Evolutionary conservation across 1,140 invertebrate species (phyloP).

Genomic region (Drosophila kurseongensis): DNA sequence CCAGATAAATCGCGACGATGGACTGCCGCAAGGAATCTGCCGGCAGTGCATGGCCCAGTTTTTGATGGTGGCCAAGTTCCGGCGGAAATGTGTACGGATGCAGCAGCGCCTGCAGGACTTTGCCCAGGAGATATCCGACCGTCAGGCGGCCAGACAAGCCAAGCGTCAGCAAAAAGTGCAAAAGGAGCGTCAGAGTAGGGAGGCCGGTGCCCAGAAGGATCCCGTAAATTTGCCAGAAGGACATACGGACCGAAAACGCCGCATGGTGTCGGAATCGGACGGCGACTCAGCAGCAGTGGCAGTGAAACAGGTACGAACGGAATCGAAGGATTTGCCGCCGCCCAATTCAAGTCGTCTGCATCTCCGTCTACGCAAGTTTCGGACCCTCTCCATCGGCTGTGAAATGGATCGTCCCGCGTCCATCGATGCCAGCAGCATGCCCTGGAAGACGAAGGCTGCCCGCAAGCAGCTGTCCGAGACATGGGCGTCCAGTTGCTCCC

Average conservation of each 20-base stretch:
- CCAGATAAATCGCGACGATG: constrained; percentile 73
- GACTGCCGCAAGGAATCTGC: constrained; percentile 77
- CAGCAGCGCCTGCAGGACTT: constrained; percentile 64
- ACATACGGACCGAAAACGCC: constrained; percentile 51
- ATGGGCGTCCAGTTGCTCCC: constrained; percentile 12
- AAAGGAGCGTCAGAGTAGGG: neutral
- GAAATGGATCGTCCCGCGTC: neutral
- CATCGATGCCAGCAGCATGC: constrained; percentile 29
- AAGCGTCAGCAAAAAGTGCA: constrained; percentile 26
- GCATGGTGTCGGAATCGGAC: constrained; percentile 28
- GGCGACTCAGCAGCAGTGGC: neutral
- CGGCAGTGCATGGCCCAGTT: constrained; percentile 78
- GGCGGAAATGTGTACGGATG: constrained; percentile 71
- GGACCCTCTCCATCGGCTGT: constrained; percentile 7
- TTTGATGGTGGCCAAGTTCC: constrained; percentile 79
- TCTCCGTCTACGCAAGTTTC: constrained; percentile 30
- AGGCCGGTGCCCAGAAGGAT: neutral
- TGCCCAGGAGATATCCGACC: constrained; percentile 51
- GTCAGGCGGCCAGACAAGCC: constrained; percentile 23
- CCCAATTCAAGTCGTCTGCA: constrained; percentile 25
- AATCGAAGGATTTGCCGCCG: constrained; percentile 5
- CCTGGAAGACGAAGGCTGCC: constrained; percentile 71
- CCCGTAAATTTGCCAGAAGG: constrained; percentile 1
- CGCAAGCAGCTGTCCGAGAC: constrained; percentile 60
- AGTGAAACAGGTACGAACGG: constrained; percentile 17